A percentile compares a stretch with the other conserved stretches of the same genome.
Conservation (phyloP, 1,140 invertebrate species). For the Ctenoplectra terminalis region DNA sequence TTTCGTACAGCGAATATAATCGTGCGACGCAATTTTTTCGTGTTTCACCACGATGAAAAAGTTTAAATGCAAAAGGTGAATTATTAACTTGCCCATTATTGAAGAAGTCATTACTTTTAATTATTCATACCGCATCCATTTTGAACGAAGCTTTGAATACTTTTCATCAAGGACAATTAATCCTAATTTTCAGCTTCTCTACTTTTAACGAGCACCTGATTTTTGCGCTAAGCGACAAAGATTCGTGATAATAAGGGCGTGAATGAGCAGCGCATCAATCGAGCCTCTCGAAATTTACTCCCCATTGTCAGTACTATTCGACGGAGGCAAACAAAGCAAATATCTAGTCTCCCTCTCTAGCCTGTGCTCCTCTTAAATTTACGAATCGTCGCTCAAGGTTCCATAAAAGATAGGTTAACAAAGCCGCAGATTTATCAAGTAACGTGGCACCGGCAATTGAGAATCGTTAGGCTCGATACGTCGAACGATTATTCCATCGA, state of each 20-base stretch:
- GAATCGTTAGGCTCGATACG: slow-evolving; percentile 58
- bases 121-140: too few species aligned
- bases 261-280: not conserved
- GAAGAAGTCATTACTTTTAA: too few species aligned
- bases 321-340: not conserved
- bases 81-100: too few species aligned
- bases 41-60: too few species aligned
- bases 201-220: not conserved
- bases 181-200: too few species aligned
- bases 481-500: slow-evolving; percentile 58
- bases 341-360: not conserved
- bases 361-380: not conserved
- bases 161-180: too few species aligned
- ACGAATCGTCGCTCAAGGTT: slow-evolving; percentile 11
- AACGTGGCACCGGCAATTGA: slow-evolving; percentile 54
- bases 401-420: slow-evolving; percentile 34
- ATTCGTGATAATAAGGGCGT: not conserved
- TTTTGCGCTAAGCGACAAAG: not conserved
- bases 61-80: too few species aligned
- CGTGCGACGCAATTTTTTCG: too few species aligned
- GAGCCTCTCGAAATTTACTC: not conserved
- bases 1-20: too few species aligned
- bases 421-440: slow-evolving; percentile 44
- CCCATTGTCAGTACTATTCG: not conserved
- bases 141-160: too few species aligned